Evolutionary conservation across 2,888 invertebrate genomes (phyloP).

Genomic region (Drosophila percnosoma): DNA sequence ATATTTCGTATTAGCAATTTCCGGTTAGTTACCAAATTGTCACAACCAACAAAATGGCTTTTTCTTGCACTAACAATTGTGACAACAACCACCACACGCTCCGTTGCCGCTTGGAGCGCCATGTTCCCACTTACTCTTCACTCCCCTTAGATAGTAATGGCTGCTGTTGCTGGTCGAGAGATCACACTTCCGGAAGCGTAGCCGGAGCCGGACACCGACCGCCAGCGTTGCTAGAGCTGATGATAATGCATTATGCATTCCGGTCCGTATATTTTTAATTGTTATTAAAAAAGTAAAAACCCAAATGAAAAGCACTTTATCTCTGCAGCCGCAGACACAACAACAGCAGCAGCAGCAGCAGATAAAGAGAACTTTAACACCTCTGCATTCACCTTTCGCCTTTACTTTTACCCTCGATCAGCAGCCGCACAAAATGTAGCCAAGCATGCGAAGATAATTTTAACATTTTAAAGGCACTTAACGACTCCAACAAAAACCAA

Average conservation of each 20-base stretch:
- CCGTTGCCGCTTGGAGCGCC: slow-evolving; percentile 47
- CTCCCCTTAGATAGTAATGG: slow-evolving; percentile 27
- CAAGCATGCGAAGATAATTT: slow-evolving; percentile 73
- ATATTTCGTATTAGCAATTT: slow-evolving; percentile 5
- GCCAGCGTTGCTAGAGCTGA: slow-evolving; percentile 60
- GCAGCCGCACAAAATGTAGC: slow-evolving; percentile 39
- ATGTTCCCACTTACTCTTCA: slow-evolving; percentile 29
- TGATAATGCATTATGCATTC: slow-evolving; percentile 76
- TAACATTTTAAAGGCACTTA: slow-evolving; percentile 72
- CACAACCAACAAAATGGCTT: slow-evolving; percentile 45
- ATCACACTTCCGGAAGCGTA: slow-evolving; percentile 51
- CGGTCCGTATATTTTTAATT: slow-evolving; percentile 60
- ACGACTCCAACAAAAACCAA: slow-evolving; percentile 45
- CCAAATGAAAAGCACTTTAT: slow-evolving; percentile 50
- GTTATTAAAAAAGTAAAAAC: slow-evolving; percentile 47
- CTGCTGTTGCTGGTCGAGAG: slow-evolving; percentile 43
- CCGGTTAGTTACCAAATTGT: slow-evolving; percentile 21
- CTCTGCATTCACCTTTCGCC: slow-evolving; percentile 33
- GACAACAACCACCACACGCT: slow-evolving; percentile 47
- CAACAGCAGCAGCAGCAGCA: slow-evolving; percentile 10
- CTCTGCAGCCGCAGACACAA: slow-evolving; percentile 29
- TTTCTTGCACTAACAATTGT: slow-evolving; percentile 9
- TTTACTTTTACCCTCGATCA: slow-evolving; percentile 37
- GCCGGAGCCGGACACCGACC: slow-evolving; percentile 53
- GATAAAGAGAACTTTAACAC: slow-evolving; percentile 72